phyloP scores from a whole-genome alignment of 2,888 invertebrate genomes.

The Seira musarum region DNA sequence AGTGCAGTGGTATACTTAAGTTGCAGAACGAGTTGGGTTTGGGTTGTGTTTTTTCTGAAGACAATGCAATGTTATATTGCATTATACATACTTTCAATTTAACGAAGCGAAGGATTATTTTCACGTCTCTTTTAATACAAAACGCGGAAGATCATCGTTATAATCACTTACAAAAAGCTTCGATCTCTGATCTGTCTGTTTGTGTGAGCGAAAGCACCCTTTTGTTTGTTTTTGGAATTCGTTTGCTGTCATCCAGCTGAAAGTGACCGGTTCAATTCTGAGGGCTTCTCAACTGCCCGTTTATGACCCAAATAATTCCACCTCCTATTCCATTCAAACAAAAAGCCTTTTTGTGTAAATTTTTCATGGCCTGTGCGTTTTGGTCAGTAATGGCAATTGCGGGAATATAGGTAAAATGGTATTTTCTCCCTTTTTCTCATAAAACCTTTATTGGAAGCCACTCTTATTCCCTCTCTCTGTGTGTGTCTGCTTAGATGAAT shows the following conservation, averaged over 20 bases:
- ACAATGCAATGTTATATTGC: background rate
- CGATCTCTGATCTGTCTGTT: background rate
- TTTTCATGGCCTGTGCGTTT: slow-evolving; percentile 38
- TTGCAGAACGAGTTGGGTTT: background rate
- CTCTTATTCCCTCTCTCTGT: background rate
- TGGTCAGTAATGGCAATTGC: slow-evolving; percentile 3
- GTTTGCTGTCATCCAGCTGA: slow-evolving; percentile 68
- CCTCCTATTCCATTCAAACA: slow-evolving; percentile 25
- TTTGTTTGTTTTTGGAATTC: slow-evolving; percentile 68
- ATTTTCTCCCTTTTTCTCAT: slow-evolving; percentile 11
- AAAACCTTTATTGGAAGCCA: background rate
- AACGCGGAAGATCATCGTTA: background rate
- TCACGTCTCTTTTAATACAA: background rate
- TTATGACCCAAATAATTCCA: slow-evolving; percentile 36
- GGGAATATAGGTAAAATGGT: slow-evolving; percentile 17
- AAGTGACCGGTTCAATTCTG: slow-evolving; percentile 65
- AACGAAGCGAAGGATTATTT: background rate
- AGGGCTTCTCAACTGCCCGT: slow-evolving; percentile 61
- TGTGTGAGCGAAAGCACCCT: slow-evolving; percentile 37
- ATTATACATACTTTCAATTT: background rate
- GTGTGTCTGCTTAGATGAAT: no score
- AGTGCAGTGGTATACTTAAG: no score
- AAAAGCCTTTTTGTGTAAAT: slow-evolving; percentile 36
- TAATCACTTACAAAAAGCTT: slow-evolving; percentile 7
- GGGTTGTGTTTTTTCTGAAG: background rate